Evolutionary conservation across 1,140 invertebrate genomes (phyloP).

Genomic region (Gonatopus flavifemur): DNA sequence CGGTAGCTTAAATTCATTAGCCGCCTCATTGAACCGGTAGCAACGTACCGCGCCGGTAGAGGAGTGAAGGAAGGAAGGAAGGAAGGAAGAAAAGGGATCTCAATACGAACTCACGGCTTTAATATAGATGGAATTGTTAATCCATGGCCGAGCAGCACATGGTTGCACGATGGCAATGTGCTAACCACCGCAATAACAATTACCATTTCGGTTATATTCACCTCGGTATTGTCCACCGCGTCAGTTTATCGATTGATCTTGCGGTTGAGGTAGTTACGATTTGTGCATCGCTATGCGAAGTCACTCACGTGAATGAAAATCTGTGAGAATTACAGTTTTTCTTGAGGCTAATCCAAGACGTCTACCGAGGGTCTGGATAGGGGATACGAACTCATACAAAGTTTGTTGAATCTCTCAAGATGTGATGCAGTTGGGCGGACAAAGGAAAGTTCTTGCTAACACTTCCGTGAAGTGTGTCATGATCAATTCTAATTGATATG

Average conservation of each 20-base stretch:
- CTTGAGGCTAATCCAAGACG: too few relatives aligned
- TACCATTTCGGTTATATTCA: conserved; percentile 24
- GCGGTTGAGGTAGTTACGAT: conserved; percentile 12
- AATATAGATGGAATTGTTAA: conserved; percentile 26
- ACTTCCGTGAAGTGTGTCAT: too few relatives aligned
- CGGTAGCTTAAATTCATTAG: conserved; percentile 45
- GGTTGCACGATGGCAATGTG: conserved; percentile 14
- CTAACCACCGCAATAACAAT: conserved; percentile 30
- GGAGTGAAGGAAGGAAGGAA: too few relatives aligned
- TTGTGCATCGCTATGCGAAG: too few relatives aligned
- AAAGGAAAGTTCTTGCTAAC: too few relatives aligned
- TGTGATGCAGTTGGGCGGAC: too few relatives aligned
- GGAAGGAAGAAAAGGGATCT: neutral
- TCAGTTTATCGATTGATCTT: conserved; percentile 8
- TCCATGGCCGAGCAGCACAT: conserved; percentile 2
- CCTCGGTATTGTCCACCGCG: conserved; percentile 8
- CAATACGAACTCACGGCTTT: neutral
- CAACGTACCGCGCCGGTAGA: neutral
- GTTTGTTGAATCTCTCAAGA: too few relatives aligned
- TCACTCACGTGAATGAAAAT: too few relatives aligned
- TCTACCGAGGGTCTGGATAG: too few relatives aligned
- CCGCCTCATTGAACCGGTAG: conserved; percentile 30
- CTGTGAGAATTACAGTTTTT: too few relatives aligned
- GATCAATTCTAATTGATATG: too few relatives aligned
- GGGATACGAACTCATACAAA: too few relatives aligned